Conservation (phyloP, 2,888 invertebrate genomes). For the Thysanoteuthis rhombus region DNA sequence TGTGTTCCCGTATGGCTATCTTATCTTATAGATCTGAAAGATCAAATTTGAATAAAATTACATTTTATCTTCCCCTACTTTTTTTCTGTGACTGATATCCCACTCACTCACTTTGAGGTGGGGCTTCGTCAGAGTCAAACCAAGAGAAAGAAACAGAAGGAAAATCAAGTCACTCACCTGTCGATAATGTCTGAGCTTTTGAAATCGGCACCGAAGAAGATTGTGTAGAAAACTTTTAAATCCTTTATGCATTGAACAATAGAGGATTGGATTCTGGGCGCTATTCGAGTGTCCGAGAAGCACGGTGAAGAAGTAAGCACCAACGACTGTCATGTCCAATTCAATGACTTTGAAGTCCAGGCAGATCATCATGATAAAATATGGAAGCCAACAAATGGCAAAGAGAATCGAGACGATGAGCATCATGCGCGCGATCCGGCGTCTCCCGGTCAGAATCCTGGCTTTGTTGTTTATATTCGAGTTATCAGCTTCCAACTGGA, state of each 20-base stretch:
- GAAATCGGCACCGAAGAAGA: constrained; percentile 43
- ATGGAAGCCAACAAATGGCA: constrained; percentile 82
- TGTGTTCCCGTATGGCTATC: too few species aligned
- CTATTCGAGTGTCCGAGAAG: constrained; percentile 81
- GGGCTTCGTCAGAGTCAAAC: background rate
- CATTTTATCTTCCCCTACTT: too few species aligned
- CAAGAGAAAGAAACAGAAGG: background rate
- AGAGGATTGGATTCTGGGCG: constrained; percentile 80
- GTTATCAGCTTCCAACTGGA: constrained; percentile 46
- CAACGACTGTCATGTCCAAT: constrained; percentile 53
- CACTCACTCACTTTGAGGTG: too few species aligned
- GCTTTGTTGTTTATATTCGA: constrained; percentile 44
- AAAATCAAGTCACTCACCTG: constrained; percentile 34
- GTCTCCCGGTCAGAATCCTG: constrained; percentile 73
- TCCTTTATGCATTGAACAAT: constrained; percentile 80
- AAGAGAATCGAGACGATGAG: constrained; percentile 79
- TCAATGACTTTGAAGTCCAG: constrained; percentile 71
- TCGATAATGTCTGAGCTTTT: constrained; percentile 34
- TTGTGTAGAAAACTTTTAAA: constrained; percentile 71
- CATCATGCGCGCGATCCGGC: constrained; percentile 80
- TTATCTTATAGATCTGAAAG: too few species aligned
- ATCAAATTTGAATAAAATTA: too few species aligned
- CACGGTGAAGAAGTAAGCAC: constrained; percentile 74
- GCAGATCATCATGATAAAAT: constrained; percentile 77
- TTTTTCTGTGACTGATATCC: too few species aligned